phyloP scores from a whole-genome alignment of 1,140 invertebrate species.

The Dendrolimus punctatus region DNA sequence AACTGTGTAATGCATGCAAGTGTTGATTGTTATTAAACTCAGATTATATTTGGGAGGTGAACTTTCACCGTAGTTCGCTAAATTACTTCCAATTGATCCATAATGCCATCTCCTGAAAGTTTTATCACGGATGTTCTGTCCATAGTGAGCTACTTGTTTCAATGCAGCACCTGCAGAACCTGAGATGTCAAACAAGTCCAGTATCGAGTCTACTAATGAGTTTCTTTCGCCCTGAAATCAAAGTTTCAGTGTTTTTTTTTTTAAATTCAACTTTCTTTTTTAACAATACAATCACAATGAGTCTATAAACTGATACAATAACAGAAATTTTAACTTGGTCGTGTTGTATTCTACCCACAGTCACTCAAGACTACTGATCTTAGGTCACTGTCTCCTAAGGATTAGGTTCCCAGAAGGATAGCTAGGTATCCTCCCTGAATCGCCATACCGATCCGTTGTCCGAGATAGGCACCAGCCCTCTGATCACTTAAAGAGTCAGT shows the following conservation, averaged over 20 bases:
- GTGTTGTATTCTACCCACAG: too few relatives aligned
- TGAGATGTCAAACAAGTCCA: conserved; percentile 1
- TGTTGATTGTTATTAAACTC: conserved; percentile 25
- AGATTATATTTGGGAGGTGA: conserved; percentile 38
- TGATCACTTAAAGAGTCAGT: too few relatives aligned
- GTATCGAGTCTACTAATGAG: not conserved
- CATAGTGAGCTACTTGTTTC: conserved; percentile 50
- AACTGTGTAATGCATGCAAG: conserved; percentile 49
- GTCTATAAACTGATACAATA: too few relatives aligned
- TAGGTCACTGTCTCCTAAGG: too few relatives aligned
- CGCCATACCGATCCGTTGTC: too few relatives aligned
- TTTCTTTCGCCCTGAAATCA: conserved; percentile 6
- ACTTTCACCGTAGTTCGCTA: conserved; percentile 24
- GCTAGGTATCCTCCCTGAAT: too few relatives aligned
- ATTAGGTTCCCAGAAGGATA: too few relatives aligned
- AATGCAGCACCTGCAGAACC: conserved; percentile 31
- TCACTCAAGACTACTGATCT: too few relatives aligned
- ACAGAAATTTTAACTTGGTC: too few relatives aligned
- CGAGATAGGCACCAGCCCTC: too few relatives aligned
- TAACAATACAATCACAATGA: too few relatives aligned
- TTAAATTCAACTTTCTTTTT: too few relatives aligned
- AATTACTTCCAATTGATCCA: conserved; percentile 19
- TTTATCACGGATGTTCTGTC: conserved; percentile 47
- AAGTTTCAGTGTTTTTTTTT: not conserved
- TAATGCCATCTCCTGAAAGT: conserved; percentile 41